These are phyloP conservation scores for Sesia apiformis DNA, from an alignment of 2,888 invertebrate species.

Conservation along the genomic window DNA sequence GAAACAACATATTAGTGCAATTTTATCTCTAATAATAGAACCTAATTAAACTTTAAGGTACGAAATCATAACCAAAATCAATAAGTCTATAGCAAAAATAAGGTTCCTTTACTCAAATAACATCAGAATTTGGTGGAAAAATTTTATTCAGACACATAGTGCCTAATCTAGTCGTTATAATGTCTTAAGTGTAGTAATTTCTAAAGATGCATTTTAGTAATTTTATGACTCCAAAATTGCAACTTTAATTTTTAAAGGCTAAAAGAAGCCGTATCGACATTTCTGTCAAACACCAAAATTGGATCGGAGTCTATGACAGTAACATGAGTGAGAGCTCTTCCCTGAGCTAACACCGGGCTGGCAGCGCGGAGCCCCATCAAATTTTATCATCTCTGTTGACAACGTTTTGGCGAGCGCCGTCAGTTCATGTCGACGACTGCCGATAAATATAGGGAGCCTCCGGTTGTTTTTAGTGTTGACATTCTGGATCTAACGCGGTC, in stretches of 20 bases:
- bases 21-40: too few species aligned
- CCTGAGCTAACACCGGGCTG: constrained; percentile 21
- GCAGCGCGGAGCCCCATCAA: constrained; percentile 41
- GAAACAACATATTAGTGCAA: too few species aligned
- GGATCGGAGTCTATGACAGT: constrained; percentile 35
- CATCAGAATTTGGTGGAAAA: too few species aligned
- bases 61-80: too few species aligned
- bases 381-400: constrained; percentile 62
- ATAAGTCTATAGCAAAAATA: too few species aligned
- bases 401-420: constrained; percentile 50
- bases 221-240: not conserved
- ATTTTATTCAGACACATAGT: too few species aligned
- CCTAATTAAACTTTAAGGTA: too few species aligned
- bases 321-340: constrained; percentile 32
- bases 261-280: constrained; percentile 5
- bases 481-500: constrained; percentile 7
- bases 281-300: constrained; percentile 22
- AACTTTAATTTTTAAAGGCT: constrained; percentile 10
- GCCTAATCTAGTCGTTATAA: too few species aligned
- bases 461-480: constrained; percentile 2
- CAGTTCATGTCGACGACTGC: constrained; percentile 28
- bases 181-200: too few species aligned
- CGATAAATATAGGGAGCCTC: constrained; percentile 22
- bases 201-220: too few species aligned
- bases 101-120: too few species aligned